Conservation (phyloP, 92 coral and sea anemone species). For the Micromussa lordhowensis region DNA sequence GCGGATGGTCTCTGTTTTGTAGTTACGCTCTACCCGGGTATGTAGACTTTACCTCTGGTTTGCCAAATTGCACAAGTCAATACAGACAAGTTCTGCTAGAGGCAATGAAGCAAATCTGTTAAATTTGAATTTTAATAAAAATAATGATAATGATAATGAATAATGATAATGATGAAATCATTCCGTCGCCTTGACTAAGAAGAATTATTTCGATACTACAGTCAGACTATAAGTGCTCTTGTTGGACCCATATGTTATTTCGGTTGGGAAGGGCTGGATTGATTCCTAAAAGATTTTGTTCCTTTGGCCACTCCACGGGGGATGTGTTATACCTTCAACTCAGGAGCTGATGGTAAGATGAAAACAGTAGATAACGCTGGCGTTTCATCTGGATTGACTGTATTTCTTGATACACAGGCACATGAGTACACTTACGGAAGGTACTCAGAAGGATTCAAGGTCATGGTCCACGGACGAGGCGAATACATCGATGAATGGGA, state of each 20-base stretch:
- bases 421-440: conserved; percentile 36
- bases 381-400: conserved; percentile 22
- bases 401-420: conserved; percentile 34
- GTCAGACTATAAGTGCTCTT: conserved; percentile 23
- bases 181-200: conserved; percentile 17
- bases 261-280: neutral
- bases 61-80: conserved; percentile 39
- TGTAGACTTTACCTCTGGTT: neutral
- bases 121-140: too few relatives aligned
- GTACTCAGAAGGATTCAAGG: conserved; percentile 48
- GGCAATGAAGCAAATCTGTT: conserved; percentile 9
- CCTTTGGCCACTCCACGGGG: conserved; percentile 35
- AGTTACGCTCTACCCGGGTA: conserved; percentile 14
- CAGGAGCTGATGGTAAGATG: conserved; percentile 18
- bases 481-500: conserved; percentile 48
- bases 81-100: conserved; percentile 15
- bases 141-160: too few relatives aligned
- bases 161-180: too few relatives aligned
- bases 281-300: conserved; percentile 25
- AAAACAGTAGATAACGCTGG: conserved; percentile 20
- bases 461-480: conserved; percentile 53
- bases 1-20: conserved; percentile 59
- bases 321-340: conserved; percentile 61
- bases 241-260: conserved; percentile 9
- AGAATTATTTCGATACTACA: conserved; percentile 25